phyloP scores from a whole-genome alignment of 2,797 vertebrate species.

The Clamator glandarius region DNA sequence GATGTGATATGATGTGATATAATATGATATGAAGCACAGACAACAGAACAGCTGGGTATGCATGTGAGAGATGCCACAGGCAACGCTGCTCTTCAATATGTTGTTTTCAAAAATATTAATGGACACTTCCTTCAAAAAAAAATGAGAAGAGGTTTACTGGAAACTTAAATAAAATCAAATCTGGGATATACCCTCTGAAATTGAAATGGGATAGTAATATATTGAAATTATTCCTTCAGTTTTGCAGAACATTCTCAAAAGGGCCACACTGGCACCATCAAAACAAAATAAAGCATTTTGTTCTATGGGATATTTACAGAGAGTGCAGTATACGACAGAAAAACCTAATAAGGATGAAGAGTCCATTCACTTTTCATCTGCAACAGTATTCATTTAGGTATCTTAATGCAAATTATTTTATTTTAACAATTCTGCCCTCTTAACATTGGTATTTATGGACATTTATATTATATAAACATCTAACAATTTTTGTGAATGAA shows the following conservation, averaged over 20 bases:
- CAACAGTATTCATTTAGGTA: not conserved
- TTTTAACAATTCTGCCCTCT: not conserved
- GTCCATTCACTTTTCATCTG: not conserved
- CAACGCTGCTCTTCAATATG: too few species aligned
- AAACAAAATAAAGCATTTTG: not conserved
- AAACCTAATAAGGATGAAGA: not conserved
- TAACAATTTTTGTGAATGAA: not conserved
- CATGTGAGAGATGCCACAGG: too few species aligned
- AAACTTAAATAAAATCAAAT: not conserved
- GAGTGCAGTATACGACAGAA: not conserved
- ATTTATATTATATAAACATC: not conserved
- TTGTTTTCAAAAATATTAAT: too few species aligned
- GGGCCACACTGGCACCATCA: not conserved
- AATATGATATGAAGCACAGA: constrained; percentile 19
- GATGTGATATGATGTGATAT: constrained; percentile 7
- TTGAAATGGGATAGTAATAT: not conserved
- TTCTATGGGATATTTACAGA: not conserved
- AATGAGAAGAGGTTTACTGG: not conserved
- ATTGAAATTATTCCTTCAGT: not conserved
- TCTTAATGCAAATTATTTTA: not conserved
- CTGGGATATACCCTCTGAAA: not conserved
- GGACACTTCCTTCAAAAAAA: not conserved
- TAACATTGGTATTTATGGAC: not conserved
- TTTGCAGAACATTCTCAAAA: not conserved
- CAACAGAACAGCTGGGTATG: not conserved